These are phyloP conservation scores for Blastobasis lacticolella DNA, from an alignment of 2,888 invertebrate species.

Conservation along the genomic window DNA sequence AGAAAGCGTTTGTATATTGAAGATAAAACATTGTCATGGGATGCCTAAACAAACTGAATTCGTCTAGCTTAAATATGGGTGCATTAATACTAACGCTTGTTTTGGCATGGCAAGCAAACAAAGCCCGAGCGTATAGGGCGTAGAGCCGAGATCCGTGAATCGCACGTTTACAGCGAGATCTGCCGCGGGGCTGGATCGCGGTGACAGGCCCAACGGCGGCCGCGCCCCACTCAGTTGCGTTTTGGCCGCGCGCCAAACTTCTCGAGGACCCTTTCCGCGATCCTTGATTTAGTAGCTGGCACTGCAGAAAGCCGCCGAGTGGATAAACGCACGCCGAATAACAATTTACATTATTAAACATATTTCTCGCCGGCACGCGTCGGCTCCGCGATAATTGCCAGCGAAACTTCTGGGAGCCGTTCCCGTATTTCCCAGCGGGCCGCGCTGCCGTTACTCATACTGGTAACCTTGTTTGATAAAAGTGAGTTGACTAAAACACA, in stretches of 20 bases:
- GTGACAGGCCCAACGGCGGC: conserved; percentile 6
- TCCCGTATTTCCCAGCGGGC: neutral
- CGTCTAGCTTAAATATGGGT: too few relatives aligned
- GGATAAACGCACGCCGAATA: neutral
- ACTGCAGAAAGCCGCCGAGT: conserved; percentile 5
- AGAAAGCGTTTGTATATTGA: too few relatives aligned
- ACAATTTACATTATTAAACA: neutral
- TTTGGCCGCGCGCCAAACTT: conserved; percentile 6
- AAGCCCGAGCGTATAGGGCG: too few relatives aligned
- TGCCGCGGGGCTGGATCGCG: neutral
- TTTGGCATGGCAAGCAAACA: too few relatives aligned
- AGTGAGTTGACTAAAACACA: neutral
- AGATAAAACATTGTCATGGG: too few relatives aligned
- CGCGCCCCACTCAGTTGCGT: neutral
- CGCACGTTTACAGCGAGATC: too few relatives aligned
- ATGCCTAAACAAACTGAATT: too few relatives aligned
- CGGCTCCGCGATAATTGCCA: neutral
- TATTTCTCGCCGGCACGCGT: neutral
- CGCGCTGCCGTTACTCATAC: neutral
- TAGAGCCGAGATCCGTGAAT: too few relatives aligned
- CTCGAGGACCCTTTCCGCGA: conserved; percentile 3
- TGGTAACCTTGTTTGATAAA: neutral
- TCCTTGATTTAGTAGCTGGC: conserved; percentile 5
- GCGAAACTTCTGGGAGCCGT: too few relatives aligned
- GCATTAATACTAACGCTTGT: too few relatives aligned